Evolutionary conservation across 2,113 vertebrate species (phyloP).

Genomic region (Petroica traversi): DNA sequence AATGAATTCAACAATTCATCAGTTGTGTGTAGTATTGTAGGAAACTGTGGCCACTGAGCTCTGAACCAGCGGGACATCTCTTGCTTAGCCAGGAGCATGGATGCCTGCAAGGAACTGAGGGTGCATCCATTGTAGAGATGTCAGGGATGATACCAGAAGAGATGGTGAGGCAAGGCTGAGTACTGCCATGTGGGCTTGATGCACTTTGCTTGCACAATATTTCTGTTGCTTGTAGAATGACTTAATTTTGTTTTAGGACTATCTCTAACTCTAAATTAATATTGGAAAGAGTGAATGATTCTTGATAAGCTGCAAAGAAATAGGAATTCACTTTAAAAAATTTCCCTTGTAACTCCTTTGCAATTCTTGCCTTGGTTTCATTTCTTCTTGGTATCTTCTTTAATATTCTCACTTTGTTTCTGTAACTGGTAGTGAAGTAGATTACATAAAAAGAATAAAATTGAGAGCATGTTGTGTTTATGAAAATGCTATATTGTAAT

Average conservation of each 20-base stretch:
- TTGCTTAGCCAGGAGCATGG: background rate
- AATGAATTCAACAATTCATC: background rate
- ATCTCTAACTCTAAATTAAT: background rate
- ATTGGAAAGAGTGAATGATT: background rate
- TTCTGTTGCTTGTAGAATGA: background rate
- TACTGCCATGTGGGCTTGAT: background rate
- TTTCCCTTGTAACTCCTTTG: background rate
- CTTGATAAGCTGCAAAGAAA: background rate
- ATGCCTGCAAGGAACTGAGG: background rate
- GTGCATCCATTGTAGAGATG: background rate
- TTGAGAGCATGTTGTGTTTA: background rate
- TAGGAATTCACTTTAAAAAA: background rate
- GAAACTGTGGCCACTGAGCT: accelerated
- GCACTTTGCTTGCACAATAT: background rate
- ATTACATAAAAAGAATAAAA: background rate
- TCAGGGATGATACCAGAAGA: background rate
- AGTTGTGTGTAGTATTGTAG: background rate
- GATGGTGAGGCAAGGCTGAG: background rate
- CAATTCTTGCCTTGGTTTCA: background rate
- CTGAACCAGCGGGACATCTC: background rate
- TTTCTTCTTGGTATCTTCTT: background rate
- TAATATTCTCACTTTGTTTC: background rate
- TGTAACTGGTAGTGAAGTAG: background rate
- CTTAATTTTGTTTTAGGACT: accelerated
- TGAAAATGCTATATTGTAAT: background rate